Base-by-base conservation (phyloP, 2,113 vertebrate genomes). In the Sphyrna mokarran region DNA sequence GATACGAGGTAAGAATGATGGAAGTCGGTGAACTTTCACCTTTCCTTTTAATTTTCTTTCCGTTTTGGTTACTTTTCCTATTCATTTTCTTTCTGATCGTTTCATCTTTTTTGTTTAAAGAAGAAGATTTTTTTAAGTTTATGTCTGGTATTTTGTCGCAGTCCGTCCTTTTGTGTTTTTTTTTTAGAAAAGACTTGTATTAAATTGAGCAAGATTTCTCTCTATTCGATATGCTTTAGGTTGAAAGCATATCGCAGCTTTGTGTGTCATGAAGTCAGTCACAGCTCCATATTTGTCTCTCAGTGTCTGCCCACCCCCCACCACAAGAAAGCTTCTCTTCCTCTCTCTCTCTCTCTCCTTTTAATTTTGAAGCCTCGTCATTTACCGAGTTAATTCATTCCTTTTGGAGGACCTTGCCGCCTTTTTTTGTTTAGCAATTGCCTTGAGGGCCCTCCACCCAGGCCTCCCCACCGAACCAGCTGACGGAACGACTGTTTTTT, bases 1-100 rank as follows among this genome's bases (percentile, higher is more conserved):
- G 66, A 99, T 99, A 97, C 98, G 98, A 99, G 99, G 99, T 99
- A 99, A 99, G 99, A 97, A 97, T 94, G 95, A 96, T 76, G 95
- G 96, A 80, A 87, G 96, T 96, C 96, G 96, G 97, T 95, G 95
- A 95, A 61, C 96, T 96, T 96, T 96, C 68, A 48, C 69, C 87
- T 69, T 94, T 96, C 96, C 96, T 96, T 96, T 83, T 95, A 0
- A 23, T 76, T 72, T 58, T 6, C 33, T 29, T 95, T 95, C 37
- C 1, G 69, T 78, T 95, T 78, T 58, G 16, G 29, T 72, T 80
- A 29, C 54, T 95, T 95, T 48, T 40, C 68, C 93, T 94, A 48
- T 94, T 43, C 37, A 94, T 95, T 95, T 95, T 95, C 68, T 95
- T 95, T 94, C 91, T 33, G 87, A 90, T n/a, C 91, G 68, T 69